Conservation (phyloP, 1,140 invertebrate genomes). For the Mylabris phalerata region DNA sequence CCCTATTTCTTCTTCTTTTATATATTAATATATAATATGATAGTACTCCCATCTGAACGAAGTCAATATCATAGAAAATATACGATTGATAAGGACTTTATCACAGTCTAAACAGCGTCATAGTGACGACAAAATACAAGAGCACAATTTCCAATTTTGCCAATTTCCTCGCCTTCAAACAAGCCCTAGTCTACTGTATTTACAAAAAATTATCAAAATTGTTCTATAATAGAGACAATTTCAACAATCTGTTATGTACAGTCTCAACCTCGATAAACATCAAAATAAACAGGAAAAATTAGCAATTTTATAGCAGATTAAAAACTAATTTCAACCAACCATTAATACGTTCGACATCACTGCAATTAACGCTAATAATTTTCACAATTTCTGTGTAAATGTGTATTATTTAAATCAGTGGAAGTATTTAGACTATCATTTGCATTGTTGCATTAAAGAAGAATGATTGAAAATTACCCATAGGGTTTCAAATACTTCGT, state of each 20-base stretch:
- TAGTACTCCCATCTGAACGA: conserved; percentile 46
- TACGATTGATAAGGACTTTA: conserved; percentile 44
- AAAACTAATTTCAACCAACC: no score
- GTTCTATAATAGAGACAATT: no score
- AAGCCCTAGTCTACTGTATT: no score
- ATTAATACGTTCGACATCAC: no score
- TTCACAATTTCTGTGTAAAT: no score
- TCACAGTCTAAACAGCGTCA: conserved; percentile 43
- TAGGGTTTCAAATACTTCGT: conserved; percentile 14
- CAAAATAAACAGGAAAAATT: no score
- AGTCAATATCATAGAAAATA: conserved; percentile 44
- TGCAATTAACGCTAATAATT: no score
- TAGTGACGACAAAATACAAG: conserved; percentile 28
- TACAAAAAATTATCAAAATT: no score
- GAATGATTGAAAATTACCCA: conserved; percentile 8
- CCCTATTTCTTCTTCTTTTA: conserved; percentile 3
- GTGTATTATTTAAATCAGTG: conserved; percentile 24
- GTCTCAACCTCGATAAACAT: no score
- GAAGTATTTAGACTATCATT: conserved; percentile 34
- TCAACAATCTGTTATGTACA: no score
- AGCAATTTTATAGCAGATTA: no score
- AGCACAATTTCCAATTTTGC: conserved; percentile 8
- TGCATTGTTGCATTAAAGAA: not conserved
- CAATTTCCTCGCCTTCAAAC: no score
- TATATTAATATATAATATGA: conserved; percentile 37